Conservation (phyloP, 2,888 invertebrate species). For the Dicranocentrus wangi region DNA sequence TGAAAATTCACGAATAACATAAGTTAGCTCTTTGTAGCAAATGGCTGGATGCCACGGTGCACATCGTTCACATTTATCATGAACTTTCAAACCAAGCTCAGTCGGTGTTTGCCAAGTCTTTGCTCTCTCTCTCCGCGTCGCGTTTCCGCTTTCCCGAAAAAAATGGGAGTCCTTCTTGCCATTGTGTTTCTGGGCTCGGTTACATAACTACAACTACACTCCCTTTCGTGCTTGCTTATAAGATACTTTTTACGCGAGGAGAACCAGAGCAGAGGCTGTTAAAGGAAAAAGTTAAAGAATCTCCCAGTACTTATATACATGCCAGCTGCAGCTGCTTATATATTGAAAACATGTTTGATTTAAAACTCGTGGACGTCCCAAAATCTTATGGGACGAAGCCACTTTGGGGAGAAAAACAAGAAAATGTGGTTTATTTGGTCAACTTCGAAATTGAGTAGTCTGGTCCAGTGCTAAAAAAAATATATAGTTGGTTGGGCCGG, state of each 20-base stretch:
- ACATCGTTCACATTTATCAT: slow-evolving; percentile 54
- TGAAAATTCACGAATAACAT: slow-evolving; percentile 57
- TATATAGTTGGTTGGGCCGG: neutral
- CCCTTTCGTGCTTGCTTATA: too few relatives aligned
- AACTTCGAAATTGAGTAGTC: slow-evolving; percentile 31
- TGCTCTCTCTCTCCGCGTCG: too few relatives aligned
- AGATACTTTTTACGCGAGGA: too few relatives aligned
- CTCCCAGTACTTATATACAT: slow-evolving; percentile 16
- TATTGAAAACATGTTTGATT: slow-evolving; percentile 49
- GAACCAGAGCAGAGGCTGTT: too few relatives aligned
- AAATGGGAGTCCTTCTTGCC: too few relatives aligned
- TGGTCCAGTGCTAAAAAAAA: neutral
- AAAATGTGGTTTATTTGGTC: slow-evolving; percentile 53
- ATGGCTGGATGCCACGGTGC: slow-evolving; percentile 51
- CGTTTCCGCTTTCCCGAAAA: too few relatives aligned
- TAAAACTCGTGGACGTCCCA: slow-evolving; percentile 31
- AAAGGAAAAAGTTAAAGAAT: too few relatives aligned
- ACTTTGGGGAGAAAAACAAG: slow-evolving; percentile 17
- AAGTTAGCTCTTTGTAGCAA: slow-evolving; percentile 57
- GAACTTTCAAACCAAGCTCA: slow-evolving; percentile 23
- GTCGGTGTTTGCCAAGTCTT: slow-evolving; percentile 4
- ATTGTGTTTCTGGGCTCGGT: too few relatives aligned
- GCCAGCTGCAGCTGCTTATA: slow-evolving; percentile 47
- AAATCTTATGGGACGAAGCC: neutral
- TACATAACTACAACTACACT: too few relatives aligned